phyloP scores from a whole-genome alignment of 1,140 invertebrate genomes.

The Delia radicum region DNA sequence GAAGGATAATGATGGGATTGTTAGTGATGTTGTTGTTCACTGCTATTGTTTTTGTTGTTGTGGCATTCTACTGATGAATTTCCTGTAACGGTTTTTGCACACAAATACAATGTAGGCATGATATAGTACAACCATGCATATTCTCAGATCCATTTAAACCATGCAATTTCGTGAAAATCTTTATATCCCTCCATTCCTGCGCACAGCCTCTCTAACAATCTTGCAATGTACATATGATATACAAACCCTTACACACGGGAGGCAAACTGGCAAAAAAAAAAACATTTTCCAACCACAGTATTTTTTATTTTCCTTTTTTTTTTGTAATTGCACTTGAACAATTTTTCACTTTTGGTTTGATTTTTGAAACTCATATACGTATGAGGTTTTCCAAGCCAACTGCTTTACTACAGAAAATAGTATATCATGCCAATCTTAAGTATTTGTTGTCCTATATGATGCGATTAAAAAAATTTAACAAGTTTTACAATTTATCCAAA shows the following conservation, averaged over 20 bases:
- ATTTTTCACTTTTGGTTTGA: constrained; percentile 23
- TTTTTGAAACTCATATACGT: background rate
- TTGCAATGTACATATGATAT: too few relatives aligned
- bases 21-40: background rate
- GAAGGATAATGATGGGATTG: constrained; percentile 26
- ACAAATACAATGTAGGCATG: background rate
- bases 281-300: too few relatives aligned
- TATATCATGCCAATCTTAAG: too few relatives aligned
- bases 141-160: background rate
- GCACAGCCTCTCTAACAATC: background rate
- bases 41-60: constrained; percentile 18
- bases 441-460: too few relatives aligned
- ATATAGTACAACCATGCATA: background rate
- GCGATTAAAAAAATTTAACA: too few relatives aligned
- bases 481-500: too few relatives aligned
- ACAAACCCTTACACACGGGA: too few relatives aligned
- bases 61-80: constrained; percentile 19
- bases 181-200: background rate
- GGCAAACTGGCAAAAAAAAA: too few relatives aligned
- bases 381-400: too few relatives aligned
- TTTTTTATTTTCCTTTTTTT: background rate
- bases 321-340: constrained; percentile 21
- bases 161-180: constrained; percentile 9
- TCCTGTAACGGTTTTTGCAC: constrained; percentile 13
- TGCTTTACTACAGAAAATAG: too few relatives aligned